Conservation (phyloP, 2,113 vertebrate genomes). For the Pseudorhombus dupliciocellatus region DNA sequence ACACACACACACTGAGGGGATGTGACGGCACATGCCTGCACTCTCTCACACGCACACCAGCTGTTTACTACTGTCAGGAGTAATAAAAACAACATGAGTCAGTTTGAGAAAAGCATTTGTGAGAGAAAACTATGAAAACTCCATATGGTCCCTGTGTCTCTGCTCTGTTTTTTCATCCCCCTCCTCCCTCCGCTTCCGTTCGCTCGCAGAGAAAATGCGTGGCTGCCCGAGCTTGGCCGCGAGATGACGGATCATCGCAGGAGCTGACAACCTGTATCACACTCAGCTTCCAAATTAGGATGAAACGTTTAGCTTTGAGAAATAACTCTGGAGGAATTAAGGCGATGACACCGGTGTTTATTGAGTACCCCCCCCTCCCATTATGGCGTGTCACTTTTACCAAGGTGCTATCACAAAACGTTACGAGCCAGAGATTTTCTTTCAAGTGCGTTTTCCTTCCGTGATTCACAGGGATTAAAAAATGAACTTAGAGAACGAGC, state of each 20-base stretch:
- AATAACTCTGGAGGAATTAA: conserved; percentile 42
- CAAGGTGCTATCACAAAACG: conserved; percentile 38
- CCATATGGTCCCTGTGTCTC: conserved; percentile 69
- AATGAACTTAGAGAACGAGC: conserved; percentile 10
- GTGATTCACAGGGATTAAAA: conserved; percentile 44
- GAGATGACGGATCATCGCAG: conserved; percentile 55
- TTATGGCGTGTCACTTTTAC: conserved; percentile 55
- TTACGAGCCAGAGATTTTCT: conserved; percentile 41
- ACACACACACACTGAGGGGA: background rate
- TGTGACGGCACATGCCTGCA: conserved; percentile 8
- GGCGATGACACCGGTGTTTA: conserved; percentile 50
- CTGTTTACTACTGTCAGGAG: conserved; percentile 74
- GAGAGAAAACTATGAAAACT: conserved; percentile 67
- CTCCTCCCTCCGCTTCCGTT: background rate
- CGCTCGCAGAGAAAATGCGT: conserved; percentile 9
- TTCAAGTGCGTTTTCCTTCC: conserved; percentile 34
- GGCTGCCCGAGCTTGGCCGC: conserved; percentile 28
- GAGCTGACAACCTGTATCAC: conserved; percentile 59
- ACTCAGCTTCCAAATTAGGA: conserved; percentile 54
- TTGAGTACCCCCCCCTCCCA: conserved; percentile 24
- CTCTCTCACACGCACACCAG: conserved; percentile 49
- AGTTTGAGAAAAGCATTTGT: conserved; percentile 68
- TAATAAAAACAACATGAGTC: conserved; percentile 70
- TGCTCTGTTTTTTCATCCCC: conserved; percentile 13
- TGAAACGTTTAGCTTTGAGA: conserved; percentile 53